phyloP scores from a whole-genome alignment of 2,888 invertebrate genomes.

The Xanthostigma xanthostigma region DNA sequence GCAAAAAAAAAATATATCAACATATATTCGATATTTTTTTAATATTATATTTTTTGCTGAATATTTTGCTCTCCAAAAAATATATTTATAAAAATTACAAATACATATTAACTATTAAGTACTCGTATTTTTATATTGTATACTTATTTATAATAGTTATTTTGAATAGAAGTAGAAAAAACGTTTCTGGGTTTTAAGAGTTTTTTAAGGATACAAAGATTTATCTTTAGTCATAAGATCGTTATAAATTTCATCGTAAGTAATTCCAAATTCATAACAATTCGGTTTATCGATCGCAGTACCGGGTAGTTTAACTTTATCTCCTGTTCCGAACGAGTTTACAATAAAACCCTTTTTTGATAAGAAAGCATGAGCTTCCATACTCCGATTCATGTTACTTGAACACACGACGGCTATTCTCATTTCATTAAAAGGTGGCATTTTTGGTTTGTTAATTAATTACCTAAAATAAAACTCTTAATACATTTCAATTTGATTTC shows the following conservation, averaged over 20 bases:
- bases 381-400: conserved; percentile 98
- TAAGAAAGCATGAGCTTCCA: conserved; percentile 97
- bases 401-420: conserved; percentile 94
- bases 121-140: not conserved
- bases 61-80: conserved; percentile 14
- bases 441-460: not conserved
- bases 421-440: conserved; percentile 30
- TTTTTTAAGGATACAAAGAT: conserved; percentile 53
- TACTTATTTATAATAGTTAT: not conserved
- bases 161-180: conserved; percentile 1
- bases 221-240: conserved; percentile 84
- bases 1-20: not conserved
- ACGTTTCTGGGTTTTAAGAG: not conserved
- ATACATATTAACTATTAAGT: not conserved
- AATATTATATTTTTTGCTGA: conserved; percentile 2
- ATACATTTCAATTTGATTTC: not conserved
- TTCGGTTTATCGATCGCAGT: conserved; percentile 87
- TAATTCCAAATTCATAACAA: conserved; percentile 89
- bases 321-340: conserved; percentile 85
- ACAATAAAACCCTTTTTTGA: conserved; percentile 95
- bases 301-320: conserved; percentile 94
- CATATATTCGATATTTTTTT: too few species aligned
- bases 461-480: not conserved
- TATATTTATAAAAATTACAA: conserved; percentile 5
- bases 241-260: conserved; percentile 92